Evolutionary conservation across 2,797 vertebrate species (phyloP).

Genomic region (Pipistrellus nathusii): DNA sequence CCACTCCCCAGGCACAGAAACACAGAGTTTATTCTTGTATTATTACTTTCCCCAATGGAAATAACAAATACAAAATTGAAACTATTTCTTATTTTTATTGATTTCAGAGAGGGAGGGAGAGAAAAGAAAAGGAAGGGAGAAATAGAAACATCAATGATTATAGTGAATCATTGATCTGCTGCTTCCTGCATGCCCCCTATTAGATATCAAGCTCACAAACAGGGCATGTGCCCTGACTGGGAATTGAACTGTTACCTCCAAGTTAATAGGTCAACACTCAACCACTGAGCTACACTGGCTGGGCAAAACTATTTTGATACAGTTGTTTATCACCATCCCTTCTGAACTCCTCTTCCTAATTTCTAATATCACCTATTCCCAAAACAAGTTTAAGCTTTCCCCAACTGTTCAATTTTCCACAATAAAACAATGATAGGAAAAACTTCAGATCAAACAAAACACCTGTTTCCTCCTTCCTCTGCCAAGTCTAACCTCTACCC

Average conservation of each 20-base stretch:
- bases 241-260: too few relatives aligned
- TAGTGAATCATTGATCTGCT: too few relatives aligned
- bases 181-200: too few relatives aligned
- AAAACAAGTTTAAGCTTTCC: not conserved
- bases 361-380: not conserved
- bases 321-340: not conserved
- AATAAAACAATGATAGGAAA: not conserved
- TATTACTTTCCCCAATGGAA: not conserved
- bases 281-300: too few relatives aligned
- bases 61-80: constrained; percentile 27
- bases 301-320: not conserved
- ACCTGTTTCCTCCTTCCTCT: too few relatives aligned
- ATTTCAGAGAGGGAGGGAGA: too few relatives aligned
- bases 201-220: too few relatives aligned
- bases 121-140: too few relatives aligned
- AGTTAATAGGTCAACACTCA: too few relatives aligned
- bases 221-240: too few relatives aligned
- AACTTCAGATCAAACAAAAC: not conserved
- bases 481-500: too few relatives aligned
- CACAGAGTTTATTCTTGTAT: not conserved
- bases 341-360: not conserved
- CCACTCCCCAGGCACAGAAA: not conserved
- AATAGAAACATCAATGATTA: too few relatives aligned
- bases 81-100: not conserved
- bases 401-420: not conserved